Evolutionary conservation across 2,113 vertebrate genomes (phyloP).

Genomic region (Myxocyprinus asiaticus): DNA sequence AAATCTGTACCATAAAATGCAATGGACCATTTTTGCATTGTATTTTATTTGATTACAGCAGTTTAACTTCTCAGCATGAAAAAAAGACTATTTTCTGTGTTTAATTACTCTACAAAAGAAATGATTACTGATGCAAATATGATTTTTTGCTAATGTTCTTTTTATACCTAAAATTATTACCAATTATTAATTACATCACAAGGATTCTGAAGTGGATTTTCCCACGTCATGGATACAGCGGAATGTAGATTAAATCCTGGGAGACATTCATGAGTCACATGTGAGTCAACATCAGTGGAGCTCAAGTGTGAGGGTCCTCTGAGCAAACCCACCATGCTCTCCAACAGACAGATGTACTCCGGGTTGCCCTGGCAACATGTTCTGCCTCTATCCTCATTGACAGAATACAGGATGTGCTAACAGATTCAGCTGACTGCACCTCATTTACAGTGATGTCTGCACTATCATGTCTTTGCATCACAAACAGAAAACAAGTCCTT

Average conservation of each 20-base stretch:
- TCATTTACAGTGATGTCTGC: constrained; percentile 5
- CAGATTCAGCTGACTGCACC: constrained; percentile 9
- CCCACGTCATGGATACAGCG: background rate
- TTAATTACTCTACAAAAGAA: too few species aligned
- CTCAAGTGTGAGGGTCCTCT: constrained; percentile 10
- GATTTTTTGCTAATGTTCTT: too few species aligned
- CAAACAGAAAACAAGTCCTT: background rate
- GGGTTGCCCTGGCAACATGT: constrained; percentile 40
- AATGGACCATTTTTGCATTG: too few species aligned
- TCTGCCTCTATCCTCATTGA: background rate
- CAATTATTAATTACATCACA: constrained; percentile 11
- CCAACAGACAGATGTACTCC: constrained; percentile 15
- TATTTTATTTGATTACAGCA: background rate
- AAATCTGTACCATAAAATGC: background rate
- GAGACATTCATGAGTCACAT: constrained; percentile 35
- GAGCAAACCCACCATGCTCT: constrained; percentile 29
- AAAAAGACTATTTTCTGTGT: too few species aligned
- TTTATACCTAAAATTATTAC: too few species aligned
- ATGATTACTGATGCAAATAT: too few species aligned
- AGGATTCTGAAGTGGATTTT: background rate
- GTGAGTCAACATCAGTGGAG: constrained; percentile 31
- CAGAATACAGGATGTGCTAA: background rate
- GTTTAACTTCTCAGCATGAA: too few species aligned
- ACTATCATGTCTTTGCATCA: background rate
- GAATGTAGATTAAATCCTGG: background rate